Evolutionary conservation across 1,140 invertebrate species (phyloP).

Genomic region (Zaprionus vittiger): DNA sequence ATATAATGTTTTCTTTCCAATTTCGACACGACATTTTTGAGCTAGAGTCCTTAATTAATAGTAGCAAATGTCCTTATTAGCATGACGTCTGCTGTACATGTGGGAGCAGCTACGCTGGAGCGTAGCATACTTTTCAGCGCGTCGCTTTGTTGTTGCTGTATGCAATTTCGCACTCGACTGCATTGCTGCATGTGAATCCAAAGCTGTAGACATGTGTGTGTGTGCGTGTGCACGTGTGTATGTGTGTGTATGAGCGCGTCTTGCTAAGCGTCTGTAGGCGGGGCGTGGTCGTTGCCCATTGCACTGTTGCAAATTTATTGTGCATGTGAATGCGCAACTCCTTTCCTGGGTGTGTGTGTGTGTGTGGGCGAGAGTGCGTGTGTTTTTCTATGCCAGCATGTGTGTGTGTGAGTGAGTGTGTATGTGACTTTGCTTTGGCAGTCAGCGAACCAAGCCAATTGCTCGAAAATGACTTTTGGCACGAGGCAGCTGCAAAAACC

Average conservation of each 20-base stretch:
- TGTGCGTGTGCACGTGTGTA: slow-evolving; percentile 17
- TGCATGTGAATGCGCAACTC: slow-evolving; percentile 49
- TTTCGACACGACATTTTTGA: neutral
- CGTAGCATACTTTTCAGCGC: slow-evolving; percentile 53
- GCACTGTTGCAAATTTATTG: slow-evolving; percentile 74
- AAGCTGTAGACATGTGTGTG: slow-evolving; percentile 9
- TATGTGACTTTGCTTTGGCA: slow-evolving; percentile 46
- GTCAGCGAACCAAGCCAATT: slow-evolving; percentile 66
- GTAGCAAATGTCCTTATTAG: neutral
- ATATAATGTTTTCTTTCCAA: no score
- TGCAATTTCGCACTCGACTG: slow-evolving; percentile 77
- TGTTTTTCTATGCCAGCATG: slow-evolving; percentile 11
- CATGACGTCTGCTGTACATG: slow-evolving; percentile 22
- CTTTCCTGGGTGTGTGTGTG: neutral
- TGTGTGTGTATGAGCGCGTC: slow-evolving; percentile 21
- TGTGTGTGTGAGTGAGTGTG: slow-evolving; percentile 15
- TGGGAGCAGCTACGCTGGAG: neutral
- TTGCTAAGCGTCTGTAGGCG: slow-evolving; percentile 51
- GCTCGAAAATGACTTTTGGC: slow-evolving; percentile 82
- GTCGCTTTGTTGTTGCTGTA: slow-evolving; percentile 55
- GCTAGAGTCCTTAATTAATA: neutral
- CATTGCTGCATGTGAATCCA: slow-evolving; percentile 50
- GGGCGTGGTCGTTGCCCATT: slow-evolving; percentile 56
- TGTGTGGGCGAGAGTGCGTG: slow-evolving; percentile 9
- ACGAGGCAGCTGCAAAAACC: slow-evolving; percentile 52